These are phyloP conservation scores for Cephalopachus bancanus DNA, from an alignment of 2,797 vertebrate species.

Conservation along the genomic window DNA sequence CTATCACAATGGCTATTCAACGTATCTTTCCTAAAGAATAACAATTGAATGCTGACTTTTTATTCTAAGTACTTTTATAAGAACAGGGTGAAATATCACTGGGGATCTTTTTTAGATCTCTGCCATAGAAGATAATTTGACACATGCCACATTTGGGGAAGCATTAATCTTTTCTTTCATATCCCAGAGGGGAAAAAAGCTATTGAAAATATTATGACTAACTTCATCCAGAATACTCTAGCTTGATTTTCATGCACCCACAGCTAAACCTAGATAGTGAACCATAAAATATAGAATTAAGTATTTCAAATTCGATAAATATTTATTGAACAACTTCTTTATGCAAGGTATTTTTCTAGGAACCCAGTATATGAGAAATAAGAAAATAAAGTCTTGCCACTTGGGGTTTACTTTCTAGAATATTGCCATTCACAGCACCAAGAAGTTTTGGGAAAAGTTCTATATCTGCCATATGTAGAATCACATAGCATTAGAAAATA, in stretches of 20 bases:
- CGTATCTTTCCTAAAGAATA: background rate
- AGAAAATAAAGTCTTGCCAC: background rate
- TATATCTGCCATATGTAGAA: background rate
- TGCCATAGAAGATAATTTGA: slow-evolving; percentile 46
- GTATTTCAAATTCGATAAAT: slow-evolving; percentile 24
- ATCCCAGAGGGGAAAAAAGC: slow-evolving; percentile 64
- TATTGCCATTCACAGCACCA: background rate
- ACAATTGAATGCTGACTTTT: background rate
- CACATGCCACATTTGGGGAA: slow-evolving; percentile 73
- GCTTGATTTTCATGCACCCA: slow-evolving; percentile 69
- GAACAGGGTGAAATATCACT: slow-evolving; percentile 65
- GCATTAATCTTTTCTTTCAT: slow-evolving; percentile 59
- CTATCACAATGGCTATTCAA: background rate
- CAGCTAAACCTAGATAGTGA: slow-evolving; percentile 62
- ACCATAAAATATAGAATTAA: slow-evolving; percentile 40
- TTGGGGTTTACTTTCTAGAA: background rate
- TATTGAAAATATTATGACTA: slow-evolving; percentile 75
- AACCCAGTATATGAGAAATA: background rate
- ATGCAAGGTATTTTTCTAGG: background rate
- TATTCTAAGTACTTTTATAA: slow-evolving; percentile 47
- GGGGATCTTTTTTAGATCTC: slow-evolving; percentile 52
- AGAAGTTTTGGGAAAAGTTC: background rate
- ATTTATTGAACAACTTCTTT: slow-evolving; percentile 63
- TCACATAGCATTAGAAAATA: slow-evolving; percentile 7
- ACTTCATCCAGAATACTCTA: slow-evolving; percentile 74